phyloP scores from a whole-genome alignment of 2,797 vertebrate genomes.

The Todus mexicanus region DNA sequence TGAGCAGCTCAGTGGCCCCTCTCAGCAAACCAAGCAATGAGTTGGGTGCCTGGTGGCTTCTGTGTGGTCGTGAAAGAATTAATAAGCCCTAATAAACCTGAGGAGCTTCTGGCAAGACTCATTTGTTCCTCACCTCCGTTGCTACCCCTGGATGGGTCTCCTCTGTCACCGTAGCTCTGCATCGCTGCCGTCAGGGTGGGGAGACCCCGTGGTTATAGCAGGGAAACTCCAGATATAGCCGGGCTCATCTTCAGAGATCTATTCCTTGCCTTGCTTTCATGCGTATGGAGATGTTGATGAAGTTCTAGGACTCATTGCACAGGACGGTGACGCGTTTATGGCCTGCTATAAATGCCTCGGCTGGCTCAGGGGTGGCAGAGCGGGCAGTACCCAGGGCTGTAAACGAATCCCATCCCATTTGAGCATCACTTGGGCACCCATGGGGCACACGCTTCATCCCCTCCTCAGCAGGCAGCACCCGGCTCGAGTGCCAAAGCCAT shows the following conservation, averaged over 20 bases:
- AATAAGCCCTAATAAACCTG: not conserved
- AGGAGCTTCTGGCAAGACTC: not conserved
- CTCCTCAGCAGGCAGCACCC: not conserved
- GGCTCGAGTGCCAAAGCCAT: not conserved
- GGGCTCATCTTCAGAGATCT: not conserved
- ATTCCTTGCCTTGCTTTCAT: not conserved
- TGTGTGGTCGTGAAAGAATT: not conserved
- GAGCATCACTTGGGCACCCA: not conserved
- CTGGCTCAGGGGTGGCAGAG: accelerated
- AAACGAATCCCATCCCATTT: accelerated
- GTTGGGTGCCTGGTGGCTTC: not conserved
- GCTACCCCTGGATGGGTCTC: not conserved
- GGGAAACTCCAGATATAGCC: accelerated
- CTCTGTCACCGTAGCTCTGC: not conserved
- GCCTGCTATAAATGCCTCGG: not conserved
- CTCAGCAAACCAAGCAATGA: not conserved
- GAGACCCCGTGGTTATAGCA: not conserved
- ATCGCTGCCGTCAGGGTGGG: not conserved
- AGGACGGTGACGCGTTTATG: not conserved
- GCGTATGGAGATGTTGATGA: not conserved
- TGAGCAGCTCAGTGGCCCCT: not conserved
- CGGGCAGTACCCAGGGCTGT: accelerated
- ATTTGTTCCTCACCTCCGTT: accelerated
- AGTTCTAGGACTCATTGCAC: accelerated
- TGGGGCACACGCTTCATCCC: not conserved